Conservation (phyloP, 2,113 vertebrate species). For the Vicugna pacos region DNA sequence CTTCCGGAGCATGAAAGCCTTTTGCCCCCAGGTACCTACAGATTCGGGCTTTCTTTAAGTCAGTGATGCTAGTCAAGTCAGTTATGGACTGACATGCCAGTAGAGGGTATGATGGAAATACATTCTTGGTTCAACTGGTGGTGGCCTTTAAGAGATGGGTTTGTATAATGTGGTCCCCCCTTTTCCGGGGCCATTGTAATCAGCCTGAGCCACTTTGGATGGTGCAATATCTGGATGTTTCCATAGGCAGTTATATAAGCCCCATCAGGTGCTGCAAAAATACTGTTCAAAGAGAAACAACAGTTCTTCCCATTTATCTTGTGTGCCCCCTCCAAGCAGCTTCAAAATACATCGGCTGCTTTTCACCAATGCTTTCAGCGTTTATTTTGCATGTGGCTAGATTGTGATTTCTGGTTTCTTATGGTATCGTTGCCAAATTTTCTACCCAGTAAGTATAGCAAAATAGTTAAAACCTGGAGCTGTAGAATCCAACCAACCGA, state of each 20-base stretch:
- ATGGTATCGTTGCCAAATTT: not conserved
- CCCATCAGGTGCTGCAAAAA: not conserved
- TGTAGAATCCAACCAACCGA: not conserved
- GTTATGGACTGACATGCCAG: not conserved
- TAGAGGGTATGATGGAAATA: not conserved
- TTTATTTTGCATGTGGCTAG: not conserved
- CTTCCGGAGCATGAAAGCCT: not conserved
- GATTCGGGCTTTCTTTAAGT: not conserved
- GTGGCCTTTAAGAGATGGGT: not conserved
- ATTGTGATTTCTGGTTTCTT: slow-evolving; percentile 16
- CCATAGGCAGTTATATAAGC: not conserved
- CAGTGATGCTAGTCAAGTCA: not conserved
- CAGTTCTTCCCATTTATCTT: not conserved
- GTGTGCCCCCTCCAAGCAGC: not conserved
- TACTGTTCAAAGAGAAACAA: not conserved
- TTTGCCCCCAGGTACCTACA: not conserved
- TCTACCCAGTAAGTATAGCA: not conserved
- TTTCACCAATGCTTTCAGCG: not conserved
- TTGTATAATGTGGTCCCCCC: not conserved
- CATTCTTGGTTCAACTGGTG: not conserved
- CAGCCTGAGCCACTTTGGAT: not conserved
- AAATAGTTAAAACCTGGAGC: not conserved
- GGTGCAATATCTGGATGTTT: not conserved
- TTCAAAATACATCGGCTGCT: not conserved
- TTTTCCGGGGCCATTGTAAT: not conserved